phyloP scores from a whole-genome alignment of 2,888 invertebrate genomes.

The Mesochorus sp. region DNA sequence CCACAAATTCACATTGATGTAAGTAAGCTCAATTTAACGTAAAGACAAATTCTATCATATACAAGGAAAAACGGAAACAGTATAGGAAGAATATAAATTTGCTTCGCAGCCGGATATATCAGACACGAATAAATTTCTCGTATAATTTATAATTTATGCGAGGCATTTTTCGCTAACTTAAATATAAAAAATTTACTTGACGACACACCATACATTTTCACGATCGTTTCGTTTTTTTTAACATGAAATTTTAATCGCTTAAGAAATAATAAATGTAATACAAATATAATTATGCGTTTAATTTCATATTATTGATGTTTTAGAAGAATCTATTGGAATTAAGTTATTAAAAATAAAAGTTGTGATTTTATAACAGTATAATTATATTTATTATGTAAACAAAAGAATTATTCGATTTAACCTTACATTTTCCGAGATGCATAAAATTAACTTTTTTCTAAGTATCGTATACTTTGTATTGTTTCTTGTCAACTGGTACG shows the following conservation, averaged over 20 bases:
- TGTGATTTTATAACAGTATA: too few species aligned
- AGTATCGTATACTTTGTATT: not conserved
- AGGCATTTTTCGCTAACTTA: not conserved
- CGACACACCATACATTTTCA: too few species aligned
- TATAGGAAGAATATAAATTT: conserved; percentile 7
- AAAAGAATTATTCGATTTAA: too few species aligned
- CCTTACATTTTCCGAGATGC: too few species aligned
- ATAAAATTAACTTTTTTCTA: too few species aligned
- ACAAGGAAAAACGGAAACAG: not conserved
- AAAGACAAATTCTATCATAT: not conserved
- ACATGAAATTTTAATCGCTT: not conserved
- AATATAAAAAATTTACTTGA: too few species aligned
- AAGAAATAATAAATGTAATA: conserved; percentile 4
- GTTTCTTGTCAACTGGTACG: not conserved
- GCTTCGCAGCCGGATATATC: not conserved
- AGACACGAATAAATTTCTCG: not conserved
- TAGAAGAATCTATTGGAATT: too few species aligned
- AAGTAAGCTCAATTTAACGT: not conserved
- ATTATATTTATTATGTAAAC: too few species aligned
- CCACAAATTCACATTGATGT: not conserved
- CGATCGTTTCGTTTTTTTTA: too few species aligned
- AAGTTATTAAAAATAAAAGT: too few species aligned
- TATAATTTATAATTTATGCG: not conserved
- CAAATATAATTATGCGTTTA: too few species aligned
- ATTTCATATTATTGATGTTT: too few species aligned